Evolutionary conservation across 2,797 vertebrate species (phyloP), one percentile per base, ranked within the genome.

Genomic region (Liasis olivaceus): DNA sequence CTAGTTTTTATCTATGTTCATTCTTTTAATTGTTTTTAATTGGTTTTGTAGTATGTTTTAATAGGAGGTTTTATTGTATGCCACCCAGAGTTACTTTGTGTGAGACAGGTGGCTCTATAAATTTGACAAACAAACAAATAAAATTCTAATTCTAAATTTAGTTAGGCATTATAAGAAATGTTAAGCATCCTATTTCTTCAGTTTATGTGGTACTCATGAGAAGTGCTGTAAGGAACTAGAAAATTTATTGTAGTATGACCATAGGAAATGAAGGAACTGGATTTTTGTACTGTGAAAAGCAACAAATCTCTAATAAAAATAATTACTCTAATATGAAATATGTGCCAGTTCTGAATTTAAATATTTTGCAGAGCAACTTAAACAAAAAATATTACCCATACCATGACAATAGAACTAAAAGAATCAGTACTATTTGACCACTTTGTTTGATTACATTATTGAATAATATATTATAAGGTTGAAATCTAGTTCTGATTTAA

Each of bases 61-160:
- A 54, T 54, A 54, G 51, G 51, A 54, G 7, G 51, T 54, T 54
- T 54, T 54, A 54, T 54, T 54, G 51, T 54, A 42, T 42, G 42
- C 42, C 42, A 42, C 42, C 42, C 42, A 42, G 42, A 54, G 51
- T 54, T 8, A 54, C 51, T 54, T 54, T 8, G 6, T 54, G 51
- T 9, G 51, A 54, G 51, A 54, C 8, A 8, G 51, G 51, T 8
- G 8, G 51, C 51, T 54, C 51, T 54, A 54, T 54, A 54, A 54
- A 54, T 54, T 54, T 54, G 8, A 54, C 51, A 7, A 54, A 54
- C 6, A 51, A 7, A 8, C 1, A 54, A 8, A 54, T 54, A 54
- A 96, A 97, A 95, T 94, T 69, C 94, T 91, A 92, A 89, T 94
- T 95, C 96, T 97, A 96, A 97, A 97, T 96, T 97, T 97, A 97